Evolutionary conservation across 2,888 invertebrate genomes (phyloP).

Genomic region (Pyrrhia umbra): DNA sequence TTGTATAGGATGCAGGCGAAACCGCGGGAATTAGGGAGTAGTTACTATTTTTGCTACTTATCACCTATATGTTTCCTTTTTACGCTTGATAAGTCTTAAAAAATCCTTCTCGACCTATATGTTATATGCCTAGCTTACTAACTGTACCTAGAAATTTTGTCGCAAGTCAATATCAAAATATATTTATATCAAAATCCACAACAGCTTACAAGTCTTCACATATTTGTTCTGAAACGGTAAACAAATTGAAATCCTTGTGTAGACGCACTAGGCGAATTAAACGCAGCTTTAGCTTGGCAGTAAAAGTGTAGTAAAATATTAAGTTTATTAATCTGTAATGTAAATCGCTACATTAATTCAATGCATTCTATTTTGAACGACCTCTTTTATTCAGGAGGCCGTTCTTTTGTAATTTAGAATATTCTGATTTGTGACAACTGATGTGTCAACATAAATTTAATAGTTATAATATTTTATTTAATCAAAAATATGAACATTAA

Average conservation of each 20-base stretch:
- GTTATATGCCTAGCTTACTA: background rate
- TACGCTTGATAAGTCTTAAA: background rate
- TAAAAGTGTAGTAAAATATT: too few species aligned
- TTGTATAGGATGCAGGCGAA: too few species aligned
- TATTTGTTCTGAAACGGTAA: constrained; percentile 14
- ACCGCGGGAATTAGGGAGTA: too few species aligned
- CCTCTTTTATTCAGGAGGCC: too few species aligned
- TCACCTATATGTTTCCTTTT: background rate
- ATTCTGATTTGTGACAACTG: too few species aligned
- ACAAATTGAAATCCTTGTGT: constrained; percentile 3
- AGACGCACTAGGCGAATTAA: background rate
- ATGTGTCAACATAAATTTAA: too few species aligned
- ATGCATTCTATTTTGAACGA: too few species aligned
- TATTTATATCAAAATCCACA: constrained; percentile 10
- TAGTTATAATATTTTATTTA: too few species aligned
- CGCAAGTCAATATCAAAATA: constrained; percentile 11
- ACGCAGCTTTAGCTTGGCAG: background rate
- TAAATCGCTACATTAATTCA: too few species aligned
- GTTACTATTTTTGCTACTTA: background rate
- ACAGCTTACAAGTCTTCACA: background rate
- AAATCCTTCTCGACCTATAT: background rate
- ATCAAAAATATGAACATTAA: too few species aligned
- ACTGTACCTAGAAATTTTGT: background rate
- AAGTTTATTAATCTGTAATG: too few species aligned
- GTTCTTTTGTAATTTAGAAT: too few species aligned